Evolutionary conservation across 1,140 invertebrate genomes (phyloP).

Genomic region (Cotesia vestalis): DNA sequence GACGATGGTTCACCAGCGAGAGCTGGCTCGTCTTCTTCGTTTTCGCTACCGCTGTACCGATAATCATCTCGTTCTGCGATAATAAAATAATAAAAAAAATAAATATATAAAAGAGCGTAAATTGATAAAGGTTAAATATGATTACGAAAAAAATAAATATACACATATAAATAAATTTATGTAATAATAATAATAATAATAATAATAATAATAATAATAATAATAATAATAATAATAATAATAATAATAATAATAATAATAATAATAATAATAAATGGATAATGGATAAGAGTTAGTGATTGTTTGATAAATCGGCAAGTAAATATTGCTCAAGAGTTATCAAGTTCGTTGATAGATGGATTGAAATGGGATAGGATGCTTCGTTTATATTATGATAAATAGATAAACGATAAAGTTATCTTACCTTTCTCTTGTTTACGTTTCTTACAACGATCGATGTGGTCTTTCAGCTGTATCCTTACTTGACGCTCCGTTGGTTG

Average conservation of each 20-base stretch:
- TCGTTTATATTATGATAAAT: not conserved
- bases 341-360: not conserved
- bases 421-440: conserved; percentile 86
- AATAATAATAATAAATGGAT: not conserved
- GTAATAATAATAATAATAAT: not conserved
- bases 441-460: conserved; percentile 97
- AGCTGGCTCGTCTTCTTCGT: conserved; percentile 87
- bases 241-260: not conserved
- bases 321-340: conserved; percentile 1
- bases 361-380: not conserved
- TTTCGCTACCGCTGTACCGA: conserved; percentile 86
- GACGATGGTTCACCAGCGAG: conserved; percentile 88
- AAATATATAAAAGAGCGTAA: not conserved
- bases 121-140: not conserved
- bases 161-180: not conserved
- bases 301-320: conserved; percentile 15
- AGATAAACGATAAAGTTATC: conserved; percentile 28
- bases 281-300: not conserved
- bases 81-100: conserved; percentile 15
- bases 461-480: conserved; percentile 97
- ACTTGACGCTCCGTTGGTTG: conserved; percentile 98
- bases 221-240: not conserved
- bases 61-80: conserved; percentile 78
- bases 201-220: not conserved
- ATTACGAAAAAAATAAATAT: not conserved